phyloP scores from a whole-genome alignment of 2,888 invertebrate genomes.

The Salticus scenicus region DNA sequence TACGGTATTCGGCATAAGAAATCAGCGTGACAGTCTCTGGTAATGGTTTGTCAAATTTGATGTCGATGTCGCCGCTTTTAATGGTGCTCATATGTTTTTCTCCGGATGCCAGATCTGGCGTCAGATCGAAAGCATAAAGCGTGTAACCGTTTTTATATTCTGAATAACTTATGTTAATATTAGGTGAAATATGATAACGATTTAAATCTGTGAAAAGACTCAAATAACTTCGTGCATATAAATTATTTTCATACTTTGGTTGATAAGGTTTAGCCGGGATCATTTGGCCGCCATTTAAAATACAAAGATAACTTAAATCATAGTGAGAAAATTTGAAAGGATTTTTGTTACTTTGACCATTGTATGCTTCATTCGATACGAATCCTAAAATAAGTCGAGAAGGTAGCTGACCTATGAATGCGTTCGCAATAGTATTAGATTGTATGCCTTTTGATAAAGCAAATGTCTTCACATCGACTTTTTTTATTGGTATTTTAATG shows the following conservation, averaged over 20 bases:
- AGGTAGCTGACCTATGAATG: background rate
- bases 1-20: slow-evolving; percentile 30
- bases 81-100: slow-evolving; percentile 13
- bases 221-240: slow-evolving; percentile 31
- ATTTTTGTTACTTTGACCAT: background rate
- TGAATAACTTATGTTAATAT: slow-evolving; percentile 31
- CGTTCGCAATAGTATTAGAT: background rate
- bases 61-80: slow-evolving; percentile 21
- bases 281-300: slow-evolving; percentile 19
- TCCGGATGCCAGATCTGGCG: background rate
- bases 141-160: slow-evolving; percentile 30
- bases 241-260: background rate
- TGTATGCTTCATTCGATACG: background rate
- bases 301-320: slow-evolving; percentile 9
- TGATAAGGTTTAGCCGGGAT: slow-evolving; percentile 13
- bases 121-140: slow-evolving; percentile 13
- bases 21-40: slow-evolving; percentile 21
- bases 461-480: background rate
- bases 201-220: slow-evolving; percentile 43
- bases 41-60: slow-evolving; percentile 22
- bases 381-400: background rate
- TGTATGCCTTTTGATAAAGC: background rate
- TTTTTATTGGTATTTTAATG: background rate
- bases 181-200: slow-evolving; percentile 25
- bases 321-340: slow-evolving; percentile 36